Percentiles rank a stretch among this genome's conserved stretches.
Conservation (phyloP, 2,888 invertebrate genomes). For the Lithophane socia region DNA sequence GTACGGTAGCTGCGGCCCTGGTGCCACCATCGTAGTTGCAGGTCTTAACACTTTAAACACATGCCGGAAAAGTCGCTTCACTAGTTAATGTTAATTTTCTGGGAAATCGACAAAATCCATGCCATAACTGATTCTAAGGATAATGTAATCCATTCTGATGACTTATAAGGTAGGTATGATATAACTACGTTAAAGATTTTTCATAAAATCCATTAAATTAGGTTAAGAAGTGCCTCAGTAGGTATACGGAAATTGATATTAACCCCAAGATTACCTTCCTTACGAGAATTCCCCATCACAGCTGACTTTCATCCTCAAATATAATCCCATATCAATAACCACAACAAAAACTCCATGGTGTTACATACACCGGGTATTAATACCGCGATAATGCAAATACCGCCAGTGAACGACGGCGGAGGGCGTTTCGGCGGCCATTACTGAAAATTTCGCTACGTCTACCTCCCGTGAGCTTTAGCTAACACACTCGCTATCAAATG, state of each 20-base stretch:
- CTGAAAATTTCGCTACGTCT: conserved; percentile 82
- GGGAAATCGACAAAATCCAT: background rate
- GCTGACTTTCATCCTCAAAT: conserved; percentile 9
- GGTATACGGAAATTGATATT: conserved; percentile 14
- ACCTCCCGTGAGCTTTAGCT: conserved; percentile 79
- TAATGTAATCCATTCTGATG: background rate
- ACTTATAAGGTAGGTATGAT: background rate
- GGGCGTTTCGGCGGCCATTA: conserved; percentile 79
- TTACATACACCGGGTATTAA: conserved; percentile 79
- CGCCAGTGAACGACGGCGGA: conserved; percentile 75
- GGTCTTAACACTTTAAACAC: background rate
- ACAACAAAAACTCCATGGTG: conserved; percentile 65
- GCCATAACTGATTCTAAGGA: background rate
- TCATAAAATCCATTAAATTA: background rate
- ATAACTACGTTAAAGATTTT: background rate
- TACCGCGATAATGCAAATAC: conserved; percentile 86
- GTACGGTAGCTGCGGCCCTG: too few relatives aligned
- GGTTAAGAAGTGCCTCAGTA: background rate
- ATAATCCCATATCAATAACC: conserved; percentile 63
- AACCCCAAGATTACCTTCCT: conserved; percentile 5
- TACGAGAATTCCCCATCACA: background rate
- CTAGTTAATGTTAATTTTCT: too few relatives aligned
- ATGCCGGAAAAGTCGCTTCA: background rate
- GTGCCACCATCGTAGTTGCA: too few relatives aligned
- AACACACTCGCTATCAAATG: conserved; percentile 80